Percentiles rank a stretch among this genome's conserved stretches.
These are phyloP conservation scores for Pocota personata DNA, from an alignment of 2,888 invertebrate genomes.

Conservation along the genomic window DNA sequence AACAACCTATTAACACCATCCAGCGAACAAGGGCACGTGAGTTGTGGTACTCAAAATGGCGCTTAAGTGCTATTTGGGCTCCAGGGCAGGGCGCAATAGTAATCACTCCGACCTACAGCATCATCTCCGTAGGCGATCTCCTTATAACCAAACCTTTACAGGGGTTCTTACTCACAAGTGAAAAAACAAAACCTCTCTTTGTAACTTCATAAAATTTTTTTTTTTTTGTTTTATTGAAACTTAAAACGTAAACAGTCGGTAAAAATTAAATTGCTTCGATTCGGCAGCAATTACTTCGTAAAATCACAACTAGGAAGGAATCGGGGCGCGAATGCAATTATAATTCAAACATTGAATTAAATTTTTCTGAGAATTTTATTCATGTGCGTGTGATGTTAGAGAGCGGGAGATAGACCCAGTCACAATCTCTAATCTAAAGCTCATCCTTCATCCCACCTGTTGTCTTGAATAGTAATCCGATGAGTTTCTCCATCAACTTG, in stretches of 20 bases:
- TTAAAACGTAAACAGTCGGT: constrained; percentile 57
- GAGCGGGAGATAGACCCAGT: neutral
- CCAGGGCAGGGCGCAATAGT: no score
- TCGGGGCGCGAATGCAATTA: constrained; percentile 15
- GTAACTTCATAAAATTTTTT: neutral
- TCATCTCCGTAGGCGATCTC: no score
- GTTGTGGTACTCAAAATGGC: no score
- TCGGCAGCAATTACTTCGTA: constrained; percentile 20
- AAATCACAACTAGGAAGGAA: constrained; percentile 50
- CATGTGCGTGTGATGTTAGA: neutral
- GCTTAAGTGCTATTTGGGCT: no score
- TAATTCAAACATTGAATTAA: neutral
- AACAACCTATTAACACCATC: no score
- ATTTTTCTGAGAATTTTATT: neutral
- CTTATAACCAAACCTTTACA: no score
- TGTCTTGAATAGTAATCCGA: constrained; percentile 41
- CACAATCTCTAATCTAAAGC: constrained; percentile 19
- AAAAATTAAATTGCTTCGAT: constrained; percentile 26
- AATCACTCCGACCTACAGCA: no score
- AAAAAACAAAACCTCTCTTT: neutral
- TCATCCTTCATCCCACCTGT: constrained; percentile 29
- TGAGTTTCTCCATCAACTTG: constrained; percentile 73
- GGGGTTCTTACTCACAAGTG: no score
- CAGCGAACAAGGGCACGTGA: no score
- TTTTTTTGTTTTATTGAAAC: constrained; percentile 40